These are phyloP conservation scores for Gambusia yucatana DNA, from an alignment of 2,797 vertebrate genomes.

Conservation along the genomic window DNA sequence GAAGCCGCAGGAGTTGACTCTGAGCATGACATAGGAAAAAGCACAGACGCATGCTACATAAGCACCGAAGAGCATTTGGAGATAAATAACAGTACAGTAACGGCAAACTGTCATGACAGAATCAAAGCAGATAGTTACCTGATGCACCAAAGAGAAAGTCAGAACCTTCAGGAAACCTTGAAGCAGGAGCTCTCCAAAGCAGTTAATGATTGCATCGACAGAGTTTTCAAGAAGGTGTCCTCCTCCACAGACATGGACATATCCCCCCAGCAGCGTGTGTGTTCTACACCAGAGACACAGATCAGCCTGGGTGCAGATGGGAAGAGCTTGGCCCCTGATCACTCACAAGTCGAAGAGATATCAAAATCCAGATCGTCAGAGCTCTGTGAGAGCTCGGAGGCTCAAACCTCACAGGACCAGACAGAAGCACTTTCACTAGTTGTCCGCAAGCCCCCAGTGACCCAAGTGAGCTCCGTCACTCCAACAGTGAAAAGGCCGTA, in stretches of 20 bases:
- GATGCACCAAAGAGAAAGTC: conserved; percentile 69
- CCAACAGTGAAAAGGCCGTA: conserved; percentile 81
- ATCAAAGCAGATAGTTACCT: conserved; percentile 51
- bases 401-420: conserved; percentile 76
- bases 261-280: conserved; percentile 68
- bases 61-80: conserved; percentile 46
- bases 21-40: conserved; percentile 51
- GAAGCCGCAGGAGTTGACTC: conserved; percentile 40
- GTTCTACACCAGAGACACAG: conserved; percentile 57
- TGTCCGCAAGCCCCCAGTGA: conserved; percentile 74
- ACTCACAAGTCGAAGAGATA: conserved; percentile 65
- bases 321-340: conserved; percentile 67
- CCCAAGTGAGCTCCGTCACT: conserved; percentile 67
- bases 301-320: conserved; percentile 57
- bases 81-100: conserved; percentile 40
- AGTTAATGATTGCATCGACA: conserved; percentile 86
- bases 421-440: conserved; percentile 79
- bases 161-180: conserved; percentile 83
- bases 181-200: conserved; percentile 87
- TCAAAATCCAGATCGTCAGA: conserved; percentile 70
- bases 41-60: conserved; percentile 30
- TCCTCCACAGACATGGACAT: conserved; percentile 59
- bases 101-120: conserved; percentile 54
- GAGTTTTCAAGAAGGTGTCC: conserved; percentile 84
- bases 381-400: conserved; percentile 73